Conservation (phyloP, 2,113 vertebrate species). For the Theristicus caerulescens region DNA sequence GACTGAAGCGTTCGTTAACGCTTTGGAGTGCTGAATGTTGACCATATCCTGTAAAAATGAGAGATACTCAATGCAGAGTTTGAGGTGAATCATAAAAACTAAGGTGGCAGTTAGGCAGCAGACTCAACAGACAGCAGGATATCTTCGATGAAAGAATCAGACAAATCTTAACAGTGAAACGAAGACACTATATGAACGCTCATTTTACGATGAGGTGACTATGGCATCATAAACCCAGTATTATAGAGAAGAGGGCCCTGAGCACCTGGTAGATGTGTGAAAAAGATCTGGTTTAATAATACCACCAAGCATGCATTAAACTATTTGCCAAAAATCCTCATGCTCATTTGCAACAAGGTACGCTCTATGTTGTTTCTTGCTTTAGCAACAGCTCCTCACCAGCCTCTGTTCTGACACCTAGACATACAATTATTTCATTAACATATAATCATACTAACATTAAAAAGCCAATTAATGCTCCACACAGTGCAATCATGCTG, state of each 20-base stretch:
- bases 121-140: background rate
- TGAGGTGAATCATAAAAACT: background rate
- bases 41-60: background rate
- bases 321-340: background rate
- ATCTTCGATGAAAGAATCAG: background rate
- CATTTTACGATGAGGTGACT: background rate
- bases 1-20: accelerated
- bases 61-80: background rate
- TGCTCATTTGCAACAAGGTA: background rate
- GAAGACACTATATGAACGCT: background rate
- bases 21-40: background rate
- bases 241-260: too few relatives aligned
- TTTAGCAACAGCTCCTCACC: background rate
- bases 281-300: background rate
- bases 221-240: accelerated
- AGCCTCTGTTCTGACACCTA: background rate
- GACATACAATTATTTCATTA: background rate
- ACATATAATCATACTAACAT: background rate
- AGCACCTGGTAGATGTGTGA: background rate
- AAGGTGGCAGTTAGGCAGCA: background rate
- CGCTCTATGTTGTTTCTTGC: background rate
- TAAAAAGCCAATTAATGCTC: background rate
- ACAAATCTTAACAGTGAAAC: background rate
- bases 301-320: background rate
- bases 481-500: accelerated